Conservation (phyloP, 2,888 invertebrate genomes). For the Nipponacmea schrenckii region DNA sequence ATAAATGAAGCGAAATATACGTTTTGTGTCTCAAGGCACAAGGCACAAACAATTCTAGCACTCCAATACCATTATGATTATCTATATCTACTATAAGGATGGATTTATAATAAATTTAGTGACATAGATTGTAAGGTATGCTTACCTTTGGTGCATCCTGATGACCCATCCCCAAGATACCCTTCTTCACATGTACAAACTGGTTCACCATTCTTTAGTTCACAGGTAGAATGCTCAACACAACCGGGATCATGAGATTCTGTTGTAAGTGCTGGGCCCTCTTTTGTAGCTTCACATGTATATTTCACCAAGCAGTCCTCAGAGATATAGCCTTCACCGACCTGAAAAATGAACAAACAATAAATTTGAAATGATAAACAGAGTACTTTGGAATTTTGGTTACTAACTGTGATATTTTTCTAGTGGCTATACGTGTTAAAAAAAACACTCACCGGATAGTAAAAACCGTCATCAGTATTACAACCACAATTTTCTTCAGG, state of each 20-base stretch:
- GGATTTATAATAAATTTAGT: too few relatives aligned
- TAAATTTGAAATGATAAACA: too few relatives aligned
- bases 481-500: slow-evolving; percentile 47
- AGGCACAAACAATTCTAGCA: too few relatives aligned
- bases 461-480: slow-evolving; percentile 34
- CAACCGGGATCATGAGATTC: not conserved
- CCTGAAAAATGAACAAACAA: not conserved
- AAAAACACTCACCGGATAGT: slow-evolving; percentile 32
- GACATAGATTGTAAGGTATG: too few relatives aligned
- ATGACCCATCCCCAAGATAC: not conserved
- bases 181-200: slow-evolving; percentile 1
- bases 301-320: not conserved
- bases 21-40: too few relatives aligned
- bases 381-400: too few relatives aligned
- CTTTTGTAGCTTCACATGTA: not conserved
- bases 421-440: too few relatives aligned
- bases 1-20: too few relatives aligned
- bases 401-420: too few relatives aligned
- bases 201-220: not conserved
- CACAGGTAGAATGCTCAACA: not conserved
- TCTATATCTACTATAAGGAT: too few relatives aligned
- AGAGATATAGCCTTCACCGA: not conserved
- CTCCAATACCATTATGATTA: too few relatives aligned
- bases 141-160: not conserved
- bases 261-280: not conserved